Base-by-base conservation (phyloP, 2,888 invertebrate genomes). In the Leucophenga montana region DNA sequence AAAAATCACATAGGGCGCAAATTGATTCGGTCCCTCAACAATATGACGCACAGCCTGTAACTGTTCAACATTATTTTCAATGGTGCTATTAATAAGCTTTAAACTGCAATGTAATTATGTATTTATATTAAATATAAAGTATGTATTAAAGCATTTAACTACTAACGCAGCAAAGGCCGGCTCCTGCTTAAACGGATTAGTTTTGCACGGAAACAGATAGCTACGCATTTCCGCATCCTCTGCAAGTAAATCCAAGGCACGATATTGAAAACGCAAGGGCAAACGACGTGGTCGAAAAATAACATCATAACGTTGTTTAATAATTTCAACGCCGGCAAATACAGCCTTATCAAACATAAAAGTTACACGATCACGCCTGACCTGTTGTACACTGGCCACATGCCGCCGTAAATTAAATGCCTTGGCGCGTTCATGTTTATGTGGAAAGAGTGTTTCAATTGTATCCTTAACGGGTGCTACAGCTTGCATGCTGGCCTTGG, bases 1-100 rank as follows among this genome's bases (percentile, higher is more conserved):
- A 89, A 94, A 97, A 62, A 97, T 91, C 33, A 96, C 91, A 82
- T 95, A 97, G 0, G 97, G 97, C 1, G 91, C 91, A 4, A 91
- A 90, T n/a, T 90, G 89, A 0, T 92, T 90, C 0, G 92, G 90
- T 9, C 92, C 92, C 18, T 91, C 89, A 6, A 94, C 81, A 67
- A 95, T 94, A 78, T 93, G 92, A 64, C 89, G 85, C 0, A 96
- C 93, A 0, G 94, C 94, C 69, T 89, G 89, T 73, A 89, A 89
- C 81, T 95, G 94, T 78, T 93, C 91, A 0, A 82, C 72, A 86
- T 94, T 94, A 0, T 77, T 76, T 50, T 85, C 88, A 54, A 94
- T 89, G 0, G 53, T 69, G 0, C 72, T 2, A 70, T 88, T 88
- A 22, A 83, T 79, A 3, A 86, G 76, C 0, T 72, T 16, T 18